Evolutionary conservation across 2,113 vertebrate species (phyloP), one percentile per base, ranked within the genome.

Genomic region (Sturnus vulgaris): DNA sequence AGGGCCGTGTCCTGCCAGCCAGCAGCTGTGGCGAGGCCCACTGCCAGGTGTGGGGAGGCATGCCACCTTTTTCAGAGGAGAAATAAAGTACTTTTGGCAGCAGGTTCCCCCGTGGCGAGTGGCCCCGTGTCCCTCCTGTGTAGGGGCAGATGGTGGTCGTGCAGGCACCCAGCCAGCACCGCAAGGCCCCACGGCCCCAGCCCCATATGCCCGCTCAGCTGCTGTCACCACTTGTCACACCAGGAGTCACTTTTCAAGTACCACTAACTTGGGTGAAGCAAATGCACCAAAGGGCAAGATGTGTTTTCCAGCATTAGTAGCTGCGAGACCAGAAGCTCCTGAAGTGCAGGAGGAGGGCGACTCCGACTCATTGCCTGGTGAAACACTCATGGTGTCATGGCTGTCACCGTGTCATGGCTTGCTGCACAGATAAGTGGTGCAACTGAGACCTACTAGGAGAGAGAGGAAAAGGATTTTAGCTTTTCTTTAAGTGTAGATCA

Each of bases 91-190:
- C 55, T 80, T 78, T 56, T 93, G 88, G 86, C 93, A 85, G 84
- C 1, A 1, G 15, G 18, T 19, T 10, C 44, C 73, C 27, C 44
- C 0, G 0, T 76, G 78, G 55, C 0, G 0, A 52, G 57, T 1
- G 4, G 27, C 30, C 31, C 63, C 2, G 0, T 11, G 49, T 57
- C 25, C 25, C 68, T 84, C 61, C 77, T 4, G 7, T 23, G 52
- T 5, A 12, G 47, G 0, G 60, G 66, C 95, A 96, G 97, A 96
- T 97, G 95, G 93, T 46, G 68, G 49, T 12, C 31, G 0, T 68
- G 75, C 69, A 55, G 93, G 86, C 30, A 0, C 39, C 84, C 18
- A 21, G 83, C 90, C 93, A 83, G 80, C 68, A 50, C 42, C 2
- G 0, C 65, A 69, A 9, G 0, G 28, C 10, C 39, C 31, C n/a